phyloP scores from a whole-genome alignment of 2,888 invertebrate species.

The Ornithoptera alexandrae region DNA sequence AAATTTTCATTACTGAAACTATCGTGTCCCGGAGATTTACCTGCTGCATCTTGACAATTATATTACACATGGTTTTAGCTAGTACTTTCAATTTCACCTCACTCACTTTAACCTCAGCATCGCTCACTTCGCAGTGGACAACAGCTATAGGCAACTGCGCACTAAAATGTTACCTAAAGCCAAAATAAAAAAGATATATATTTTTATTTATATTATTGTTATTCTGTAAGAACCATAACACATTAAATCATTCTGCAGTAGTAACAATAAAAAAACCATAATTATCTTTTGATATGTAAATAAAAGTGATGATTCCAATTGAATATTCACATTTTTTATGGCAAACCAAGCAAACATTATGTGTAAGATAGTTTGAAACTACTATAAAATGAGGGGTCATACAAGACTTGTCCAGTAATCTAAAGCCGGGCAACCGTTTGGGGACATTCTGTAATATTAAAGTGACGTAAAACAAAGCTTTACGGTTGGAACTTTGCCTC shows the following conservation, averaged over 20 bases:
- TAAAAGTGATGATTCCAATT: not conserved
- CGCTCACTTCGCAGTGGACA: too few relatives aligned
- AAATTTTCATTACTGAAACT: too few relatives aligned
- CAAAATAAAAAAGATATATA: too few relatives aligned
- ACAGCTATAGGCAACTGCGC: too few relatives aligned
- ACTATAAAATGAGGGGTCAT: constrained; percentile 2
- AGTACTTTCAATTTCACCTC: too few relatives aligned
- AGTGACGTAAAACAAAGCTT: constrained; percentile 23
- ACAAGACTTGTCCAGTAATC: constrained; percentile 15
- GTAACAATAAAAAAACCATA: too few relatives aligned
- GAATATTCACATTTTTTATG: not conserved
- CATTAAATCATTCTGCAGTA: not conserved
- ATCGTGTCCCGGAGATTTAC: too few relatives aligned
- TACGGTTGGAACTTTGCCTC: constrained; percentile 23
- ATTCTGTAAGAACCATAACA: not conserved
- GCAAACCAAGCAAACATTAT: not conserved
- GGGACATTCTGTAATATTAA: constrained; percentile 21
- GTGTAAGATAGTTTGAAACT: constrained; percentile 9
- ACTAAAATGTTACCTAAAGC: too few relatives aligned
- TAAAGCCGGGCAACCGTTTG: constrained; percentile 20
- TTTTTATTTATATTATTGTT: not conserved
- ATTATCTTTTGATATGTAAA: too few relatives aligned
- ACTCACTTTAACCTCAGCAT: too few relatives aligned
- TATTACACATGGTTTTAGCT: too few relatives aligned
- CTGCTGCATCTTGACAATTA: too few relatives aligned